phyloP scores from a whole-genome alignment of 1,140 invertebrate genomes.

The Caenorhabditis brenneri region DNA sequence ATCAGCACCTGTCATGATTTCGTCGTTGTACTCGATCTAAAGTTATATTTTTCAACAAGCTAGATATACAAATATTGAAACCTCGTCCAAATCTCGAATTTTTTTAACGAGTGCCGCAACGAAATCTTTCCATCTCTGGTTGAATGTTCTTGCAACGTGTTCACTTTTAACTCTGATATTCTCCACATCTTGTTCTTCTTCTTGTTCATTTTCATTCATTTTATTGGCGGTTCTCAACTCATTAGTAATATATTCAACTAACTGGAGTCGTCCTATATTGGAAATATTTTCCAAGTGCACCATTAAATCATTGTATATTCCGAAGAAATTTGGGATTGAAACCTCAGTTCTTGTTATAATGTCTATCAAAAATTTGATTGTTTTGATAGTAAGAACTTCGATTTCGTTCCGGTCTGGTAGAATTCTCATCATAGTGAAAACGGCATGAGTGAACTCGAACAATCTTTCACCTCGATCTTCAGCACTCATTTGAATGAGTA shows the following conservation, averaged over 20 bases:
- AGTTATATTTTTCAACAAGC: background rate
- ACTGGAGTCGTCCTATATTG: background rate
- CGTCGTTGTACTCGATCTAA: background rate
- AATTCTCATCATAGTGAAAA: background rate
- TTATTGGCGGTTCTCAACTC: background rate
- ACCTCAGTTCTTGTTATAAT: background rate
- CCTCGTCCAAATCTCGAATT: background rate
- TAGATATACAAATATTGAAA: background rate
- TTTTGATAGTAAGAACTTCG: background rate
- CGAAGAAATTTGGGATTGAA: conserved; percentile 2
- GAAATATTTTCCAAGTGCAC: background rate
- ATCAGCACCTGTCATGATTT: background rate
- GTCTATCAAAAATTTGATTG: background rate
- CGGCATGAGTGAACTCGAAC: background rate
- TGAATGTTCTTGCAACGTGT: background rate
- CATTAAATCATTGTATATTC: conserved; percentile 21
- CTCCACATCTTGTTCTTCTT: background rate
- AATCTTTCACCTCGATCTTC: background rate
- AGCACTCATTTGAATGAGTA: background rate
- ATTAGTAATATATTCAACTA: background rate
- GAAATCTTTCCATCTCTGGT: conserved; percentile 27
- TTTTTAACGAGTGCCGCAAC: background rate
- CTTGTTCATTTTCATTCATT: too few species aligned
- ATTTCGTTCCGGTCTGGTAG: background rate
- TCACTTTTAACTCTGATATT: background rate